Evolutionary conservation across 2,888 invertebrate genomes (phyloP).

Genomic region (Chymomyza fuscimana): DNA sequence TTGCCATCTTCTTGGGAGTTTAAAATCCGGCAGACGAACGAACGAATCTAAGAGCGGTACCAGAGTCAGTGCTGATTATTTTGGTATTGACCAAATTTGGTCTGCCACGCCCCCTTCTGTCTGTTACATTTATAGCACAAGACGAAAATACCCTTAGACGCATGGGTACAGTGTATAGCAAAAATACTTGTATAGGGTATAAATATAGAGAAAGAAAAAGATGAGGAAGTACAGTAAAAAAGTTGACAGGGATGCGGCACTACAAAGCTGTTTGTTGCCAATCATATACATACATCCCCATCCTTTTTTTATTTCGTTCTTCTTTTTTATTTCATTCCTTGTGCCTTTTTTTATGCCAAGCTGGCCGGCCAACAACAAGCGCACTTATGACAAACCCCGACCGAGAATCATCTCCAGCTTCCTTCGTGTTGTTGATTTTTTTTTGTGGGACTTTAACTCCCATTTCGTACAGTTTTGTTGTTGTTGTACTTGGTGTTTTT

Average conservation of each 20-base stretch:
- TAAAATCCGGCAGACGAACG: no score
- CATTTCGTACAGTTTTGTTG: conserved; percentile 27
- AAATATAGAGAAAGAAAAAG: conserved; percentile 34
- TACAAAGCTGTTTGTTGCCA: conserved; percentile 72
- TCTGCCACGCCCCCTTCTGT: no score
- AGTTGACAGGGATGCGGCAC: conserved; percentile 53
- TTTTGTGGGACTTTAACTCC: background rate
- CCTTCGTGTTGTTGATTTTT: conserved; percentile 23
- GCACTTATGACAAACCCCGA: conserved; percentile 44
- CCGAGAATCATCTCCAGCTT: conserved; percentile 11
- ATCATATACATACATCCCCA: conserved; percentile 55
- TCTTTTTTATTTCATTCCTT: conserved; percentile 2
- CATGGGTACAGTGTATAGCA: no score
- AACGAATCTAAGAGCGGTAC: no score
- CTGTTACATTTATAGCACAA: no score
- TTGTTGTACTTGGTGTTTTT: conserved; percentile 12
- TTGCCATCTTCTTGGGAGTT: no score
- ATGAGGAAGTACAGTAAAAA: background rate
- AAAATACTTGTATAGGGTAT: conserved; percentile 45
- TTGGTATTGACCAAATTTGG: no score
- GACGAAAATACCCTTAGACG: no score
- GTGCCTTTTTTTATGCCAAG: conserved; percentile 28
- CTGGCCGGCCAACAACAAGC: conserved; percentile 45
- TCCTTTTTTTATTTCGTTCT: conserved; percentile 14
- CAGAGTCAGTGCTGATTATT: no score